Base-by-base conservation (phyloP, 2,888 invertebrate species). In the Hypselothyrea guttata region DNA sequence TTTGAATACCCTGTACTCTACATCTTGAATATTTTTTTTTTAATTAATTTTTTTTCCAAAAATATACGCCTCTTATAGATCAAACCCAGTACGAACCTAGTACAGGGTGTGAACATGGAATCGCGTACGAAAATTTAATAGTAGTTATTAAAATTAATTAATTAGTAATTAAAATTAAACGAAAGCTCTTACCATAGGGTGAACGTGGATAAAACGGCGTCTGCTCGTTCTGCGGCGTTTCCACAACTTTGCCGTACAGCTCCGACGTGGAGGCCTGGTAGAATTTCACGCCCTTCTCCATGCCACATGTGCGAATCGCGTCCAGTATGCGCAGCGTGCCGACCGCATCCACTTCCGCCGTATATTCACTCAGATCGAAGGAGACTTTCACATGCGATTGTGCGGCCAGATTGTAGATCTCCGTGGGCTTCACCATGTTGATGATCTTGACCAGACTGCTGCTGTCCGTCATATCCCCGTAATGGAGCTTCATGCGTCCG, bases 381-480 rank as follows among this genome's bases (percentile, higher is more conserved):
- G 99, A 99, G 31, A 98, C 98, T 91, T 99, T 99, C 1, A 99
- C 99, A 90, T 99, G 99, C 74, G 98, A 98, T 89, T 99, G 99
- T 0, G 99, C 99, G 0, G 98, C 99, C 66, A 99, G 92, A 91
- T 99, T 99, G 89, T 99, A 99, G 71, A 99, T 96, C 91, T 99
- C 99, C 31, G 93, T 93, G 0, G 99, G 99, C 79, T 90, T 88
- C 7, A 91, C 90, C 68, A 83, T 84, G 13, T 90, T 90, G 51
- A 98, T 95, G 28, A 97, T 93, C 91, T 96, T 97, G 16, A 96
- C 95, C 60, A 98, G 91, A 89, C 98, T 98, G 67, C 98, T 97
- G 44, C 98, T 98, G 90, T 99, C 99, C 0, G 99, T 99, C 93
- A 99, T 94, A 88, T 99, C 99, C 9, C 99, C 99, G 90, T 99